Base-by-base conservation (phyloP, 1,140 invertebrate species). In the Drosophila elegans region DNA sequence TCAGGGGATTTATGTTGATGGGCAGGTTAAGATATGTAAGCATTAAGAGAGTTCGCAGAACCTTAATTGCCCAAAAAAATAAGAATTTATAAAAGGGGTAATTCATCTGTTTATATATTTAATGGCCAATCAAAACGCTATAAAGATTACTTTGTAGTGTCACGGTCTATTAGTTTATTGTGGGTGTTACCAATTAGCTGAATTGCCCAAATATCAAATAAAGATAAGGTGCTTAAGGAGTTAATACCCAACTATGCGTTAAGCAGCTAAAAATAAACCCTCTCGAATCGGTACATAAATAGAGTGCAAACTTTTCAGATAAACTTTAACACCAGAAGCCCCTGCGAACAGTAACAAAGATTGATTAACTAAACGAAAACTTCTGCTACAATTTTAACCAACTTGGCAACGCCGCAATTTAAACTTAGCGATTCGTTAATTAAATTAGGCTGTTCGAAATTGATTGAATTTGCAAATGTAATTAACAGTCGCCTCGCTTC, bases 401-500 rank as follows among this genome's bases (percentile, higher is more conserved):
- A 74, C 11, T 57, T 32, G 13, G 10, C 25, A 45, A 16, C 41
- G 45, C 49, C 29, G 45, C 53, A 67, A 64, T 72, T 76, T 73
- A 76, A 80, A 49, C 13, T 59, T 48, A 34, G 60, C 51, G 44
- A 66, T 48, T 27, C 45, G 78, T 74, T 78, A 86, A 86, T 85
- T 85, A 64, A 86, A 85, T 85, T 79, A 88, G 64, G 45, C 49
- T 13, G 11, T 42, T n/a, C 36, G 21, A 71, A 36, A 51, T 68
- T 73, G 59, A 83, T 88, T 88, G 49, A 78, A 86, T 83, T 83
- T 76, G 69, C 75, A 83, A 75, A 44, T 68, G 51, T 76, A 79
- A 88, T 86, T 82, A 79, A 69, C 62, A 69, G 38, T 74, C 57
- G 52, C 27, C 12, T 16, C 11, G 25, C 41, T 32, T 29, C 38